These are phyloP conservation scores for Prinia subflava DNA, from an alignment of 2,113 vertebrate species.

Conservation along the genomic window DNA sequence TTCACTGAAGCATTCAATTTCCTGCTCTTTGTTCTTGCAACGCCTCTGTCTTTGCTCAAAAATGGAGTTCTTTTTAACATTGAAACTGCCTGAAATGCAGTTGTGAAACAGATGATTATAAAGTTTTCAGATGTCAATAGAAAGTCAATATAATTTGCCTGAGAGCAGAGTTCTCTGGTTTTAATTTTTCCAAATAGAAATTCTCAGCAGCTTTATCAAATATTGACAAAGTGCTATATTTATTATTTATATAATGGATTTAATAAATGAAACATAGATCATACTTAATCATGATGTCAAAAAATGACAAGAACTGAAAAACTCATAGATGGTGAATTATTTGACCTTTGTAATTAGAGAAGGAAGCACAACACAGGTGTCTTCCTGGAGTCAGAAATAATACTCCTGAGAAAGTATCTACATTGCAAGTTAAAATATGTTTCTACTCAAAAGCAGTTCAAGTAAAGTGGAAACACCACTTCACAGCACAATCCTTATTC, in stretches of 20 bases:
- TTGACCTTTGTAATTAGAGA: slow-evolving; percentile 59
- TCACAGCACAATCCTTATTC: neutral
- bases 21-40: neutral
- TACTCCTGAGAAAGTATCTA: slow-evolving; percentile 38
- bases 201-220: slow-evolving; percentile 47
- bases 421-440: slow-evolving; percentile 38
- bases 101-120: neutral
- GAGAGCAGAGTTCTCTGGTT: neutral
- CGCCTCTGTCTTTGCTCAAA: neutral
- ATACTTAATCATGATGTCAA: slow-evolving; percentile 39
- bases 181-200: neutral
- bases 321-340: neutral
- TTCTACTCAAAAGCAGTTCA: slow-evolving; percentile 62
- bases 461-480: slow-evolving; percentile 45
- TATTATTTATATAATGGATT: slow-evolving; percentile 56
- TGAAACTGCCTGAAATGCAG: neutral
- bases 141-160: neutral
- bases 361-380: slow-evolving; percentile 65
- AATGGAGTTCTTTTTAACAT: neutral
- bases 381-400: slow-evolving; percentile 52
- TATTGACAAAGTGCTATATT: slow-evolving; percentile 48
- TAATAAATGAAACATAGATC: slow-evolving; percentile 52
- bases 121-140: neutral
- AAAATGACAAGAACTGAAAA: slow-evolving; percentile 53
- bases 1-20: slow-evolving; percentile 45